phyloP scores from a whole-genome alignment of 1,140 invertebrate genomes.

The Chironomus striatipennis region DNA sequence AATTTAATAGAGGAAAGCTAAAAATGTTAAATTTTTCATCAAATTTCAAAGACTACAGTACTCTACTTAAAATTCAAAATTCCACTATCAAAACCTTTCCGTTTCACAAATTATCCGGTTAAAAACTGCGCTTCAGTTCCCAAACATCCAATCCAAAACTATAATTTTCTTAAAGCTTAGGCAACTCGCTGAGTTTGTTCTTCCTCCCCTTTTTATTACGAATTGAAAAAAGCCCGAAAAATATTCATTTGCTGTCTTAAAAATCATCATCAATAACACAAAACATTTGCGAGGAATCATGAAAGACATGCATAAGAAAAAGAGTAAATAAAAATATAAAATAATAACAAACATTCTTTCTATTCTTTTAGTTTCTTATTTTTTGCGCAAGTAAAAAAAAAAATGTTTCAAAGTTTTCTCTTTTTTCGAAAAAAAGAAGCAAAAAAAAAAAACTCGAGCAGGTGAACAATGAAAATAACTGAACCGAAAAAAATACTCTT shows the following conservation, averaged over 20 bases:
- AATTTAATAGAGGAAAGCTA: too few relatives aligned
- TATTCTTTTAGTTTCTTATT: neutral
- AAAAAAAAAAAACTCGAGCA: conserved; percentile 1
- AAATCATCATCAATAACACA: neutral
- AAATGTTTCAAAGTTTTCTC: neutral
- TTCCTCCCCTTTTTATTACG: neutral
- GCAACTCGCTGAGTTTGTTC: neutral
- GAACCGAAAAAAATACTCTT: neutral
- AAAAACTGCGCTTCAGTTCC: too few relatives aligned
- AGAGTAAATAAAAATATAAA: neutral
- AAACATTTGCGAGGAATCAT: neutral
- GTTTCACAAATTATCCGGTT: too few relatives aligned
- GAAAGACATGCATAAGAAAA: neutral
- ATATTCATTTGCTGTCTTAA: too few relatives aligned
- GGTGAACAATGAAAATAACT: conserved; percentile 20
- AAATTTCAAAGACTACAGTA: too few relatives aligned
- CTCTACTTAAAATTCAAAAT: too few relatives aligned
- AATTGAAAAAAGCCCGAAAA: too few relatives aligned
- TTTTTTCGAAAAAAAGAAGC: neutral
- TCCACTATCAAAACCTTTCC: too few relatives aligned
- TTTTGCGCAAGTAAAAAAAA: neutral
- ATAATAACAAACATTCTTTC: conserved; percentile 2
- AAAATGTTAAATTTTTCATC: too few relatives aligned
- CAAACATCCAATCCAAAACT: too few relatives aligned
- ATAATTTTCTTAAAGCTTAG: neutral